Evolutionary conservation across 2,113 vertebrate species (phyloP).

Genomic region (Melanerpes formicivorus): DNA sequence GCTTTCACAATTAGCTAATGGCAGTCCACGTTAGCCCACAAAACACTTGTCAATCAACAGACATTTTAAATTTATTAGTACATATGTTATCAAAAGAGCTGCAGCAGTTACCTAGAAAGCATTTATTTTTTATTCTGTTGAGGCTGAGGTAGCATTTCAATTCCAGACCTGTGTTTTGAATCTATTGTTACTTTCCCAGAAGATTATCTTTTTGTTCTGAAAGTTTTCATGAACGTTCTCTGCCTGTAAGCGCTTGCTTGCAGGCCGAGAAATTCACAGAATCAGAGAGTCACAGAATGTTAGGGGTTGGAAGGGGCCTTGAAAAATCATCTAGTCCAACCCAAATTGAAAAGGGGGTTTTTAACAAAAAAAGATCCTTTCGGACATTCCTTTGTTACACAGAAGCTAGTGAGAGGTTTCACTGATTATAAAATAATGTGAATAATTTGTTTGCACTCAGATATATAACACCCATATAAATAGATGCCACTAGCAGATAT

Average conservation of each 20-base stretch:
- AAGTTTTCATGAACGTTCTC: not conserved
- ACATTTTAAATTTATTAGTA: slow-evolving; percentile 71
- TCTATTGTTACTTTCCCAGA: slow-evolving; percentile 39
- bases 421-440: not conserved
- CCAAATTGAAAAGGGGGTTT: not conserved
- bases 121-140: slow-evolving; percentile 51
- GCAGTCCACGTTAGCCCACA: slow-evolving; percentile 83
- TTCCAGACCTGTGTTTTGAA: slow-evolving; percentile 23
- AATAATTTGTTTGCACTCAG: not conserved
- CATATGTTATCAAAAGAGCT: slow-evolving; percentile 58
- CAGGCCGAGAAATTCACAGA: not conserved
- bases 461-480: not conserved
- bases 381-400: not conserved
- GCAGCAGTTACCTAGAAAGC: slow-evolving; percentile 52
- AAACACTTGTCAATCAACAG: slow-evolving; percentile 74
- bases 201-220: slow-evolving; percentile 21
- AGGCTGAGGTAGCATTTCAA: slow-evolving; percentile 9
- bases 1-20: slow-evolving; percentile 92
- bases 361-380: not conserved
- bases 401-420: not conserved
- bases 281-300: too few relatives aligned
- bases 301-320: too few relatives aligned
- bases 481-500: not conserved
- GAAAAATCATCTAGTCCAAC: too few relatives aligned
- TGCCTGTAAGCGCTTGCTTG: not conserved